phyloP scores from a whole-genome alignment of 2,797 vertebrate species.

The Enteromius treurensis region DNA sequence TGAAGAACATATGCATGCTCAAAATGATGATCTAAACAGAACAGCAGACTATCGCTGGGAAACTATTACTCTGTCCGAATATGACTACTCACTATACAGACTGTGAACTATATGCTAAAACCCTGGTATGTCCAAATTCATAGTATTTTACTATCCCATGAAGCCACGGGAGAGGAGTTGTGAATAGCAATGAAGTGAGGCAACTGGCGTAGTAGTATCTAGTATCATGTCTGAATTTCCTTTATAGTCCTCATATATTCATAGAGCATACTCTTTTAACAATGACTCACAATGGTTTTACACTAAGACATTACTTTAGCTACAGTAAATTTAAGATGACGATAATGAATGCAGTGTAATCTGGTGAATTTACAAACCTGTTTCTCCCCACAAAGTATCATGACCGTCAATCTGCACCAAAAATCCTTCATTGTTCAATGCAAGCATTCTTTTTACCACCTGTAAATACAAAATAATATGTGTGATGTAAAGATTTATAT shows the following conservation, averaged over 20 bases:
- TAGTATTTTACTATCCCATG: not conserved
- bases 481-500: not conserved
- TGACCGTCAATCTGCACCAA: constrained; percentile 88
- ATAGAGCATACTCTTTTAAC: not conserved
- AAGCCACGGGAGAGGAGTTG: not conserved
- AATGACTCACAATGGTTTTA: not conserved
- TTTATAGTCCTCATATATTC: not conserved
- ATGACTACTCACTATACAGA: not conserved
- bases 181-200: not conserved
- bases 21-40: not conserved
- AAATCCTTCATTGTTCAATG: constrained; percentile 81
- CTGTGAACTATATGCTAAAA: not conserved
- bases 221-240: not conserved
- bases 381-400: constrained; percentile 98
- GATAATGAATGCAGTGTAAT: not conserved
- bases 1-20: constrained; percentile 70
- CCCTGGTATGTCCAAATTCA: not conserved
- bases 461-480: constrained; percentile 70
- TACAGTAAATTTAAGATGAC: not conserved
- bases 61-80: not conserved
- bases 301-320: not conserved
- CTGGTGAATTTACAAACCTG: constrained; percentile 79
- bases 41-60: not conserved
- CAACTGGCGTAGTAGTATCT: not conserved
- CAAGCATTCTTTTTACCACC: constrained; percentile 90